Base-by-base conservation (phyloP, 2,113 vertebrate genomes). In the Nannospalax galili region DNA sequence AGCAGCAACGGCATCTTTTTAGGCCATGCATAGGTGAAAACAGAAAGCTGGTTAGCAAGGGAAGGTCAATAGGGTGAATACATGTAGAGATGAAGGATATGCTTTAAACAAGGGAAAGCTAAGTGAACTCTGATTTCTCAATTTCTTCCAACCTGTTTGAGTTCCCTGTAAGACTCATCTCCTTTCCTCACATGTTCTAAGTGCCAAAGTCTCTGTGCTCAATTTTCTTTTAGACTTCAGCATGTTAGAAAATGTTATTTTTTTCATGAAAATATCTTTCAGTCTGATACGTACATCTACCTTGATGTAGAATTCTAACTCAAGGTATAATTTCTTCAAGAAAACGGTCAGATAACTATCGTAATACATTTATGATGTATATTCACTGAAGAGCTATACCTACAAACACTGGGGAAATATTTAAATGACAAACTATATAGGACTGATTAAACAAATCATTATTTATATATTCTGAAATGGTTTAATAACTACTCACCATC, bases 241-340 rank as follows among this genome's bases (percentile, higher is more conserved):
- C 26, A 24, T 17, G 30, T 60, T 73, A 67, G 19, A 94, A 88
- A 15, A 94, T 35, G 5, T 40, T 77, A 37, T 19, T 60, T 90
- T 93, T 45, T 37, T 72, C 40, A n/a, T 67, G 65, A 65, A 91
- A 65, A 58, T 24, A 65, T 28, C 7, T 7, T 65, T 79, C 62
- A 5, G 37, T 40, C 37, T 73, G 30, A 74, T n/a, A n/a, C n/a
- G n/a, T 30, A 78, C 37, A 58, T 84, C 42, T 20, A 90, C n/a
- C 12, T 45, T 22, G 17, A 67, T 28, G 16, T 7, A 73, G 56
- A 90, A 45, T 75, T 86, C 60, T 15, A 72, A 30, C n/a, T 62
- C 60, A 40, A 40, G 40, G 60, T 72, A 82, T 52, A 90, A 93
- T 64, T 86, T 95, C 72, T 37, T 82, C 30, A 94, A 45, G 69